These are phyloP conservation scores for Cossypha niveicapilla DNA, from an alignment of 2,797 vertebrate species.

Conservation along the genomic window DNA sequence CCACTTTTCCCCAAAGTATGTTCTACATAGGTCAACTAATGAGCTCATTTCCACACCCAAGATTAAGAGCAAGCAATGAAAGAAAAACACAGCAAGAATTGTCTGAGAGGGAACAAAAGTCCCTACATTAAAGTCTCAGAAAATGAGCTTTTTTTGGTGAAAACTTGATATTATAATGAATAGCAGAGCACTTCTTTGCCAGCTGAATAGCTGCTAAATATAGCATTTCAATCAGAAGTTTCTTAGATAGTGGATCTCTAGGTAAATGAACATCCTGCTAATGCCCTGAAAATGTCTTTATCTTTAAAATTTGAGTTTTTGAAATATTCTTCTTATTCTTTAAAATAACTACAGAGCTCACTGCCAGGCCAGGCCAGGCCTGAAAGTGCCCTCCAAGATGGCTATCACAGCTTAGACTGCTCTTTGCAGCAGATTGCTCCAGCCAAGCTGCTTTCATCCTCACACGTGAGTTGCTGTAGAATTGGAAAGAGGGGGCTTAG, in stretches of 20 bases:
- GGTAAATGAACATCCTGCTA: not conserved
- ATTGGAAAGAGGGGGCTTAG: not conserved
- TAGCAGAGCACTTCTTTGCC: not conserved
- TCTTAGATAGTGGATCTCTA: not conserved
- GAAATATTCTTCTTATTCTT: not conserved
- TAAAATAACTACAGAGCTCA: not conserved
- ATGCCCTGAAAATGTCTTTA: not conserved
- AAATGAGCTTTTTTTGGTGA: not conserved
- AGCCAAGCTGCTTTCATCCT: not conserved
- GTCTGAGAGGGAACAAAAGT: not conserved
- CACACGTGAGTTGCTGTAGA: not conserved
- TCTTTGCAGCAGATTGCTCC: not conserved
- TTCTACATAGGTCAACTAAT: not conserved
- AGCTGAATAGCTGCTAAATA: constrained; percentile 22
- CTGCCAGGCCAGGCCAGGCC: not conserved
- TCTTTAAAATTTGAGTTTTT: not conserved
- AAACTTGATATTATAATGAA: not conserved
- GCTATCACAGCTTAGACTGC: not conserved
- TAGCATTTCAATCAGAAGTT: not conserved
- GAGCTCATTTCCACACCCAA: not conserved
- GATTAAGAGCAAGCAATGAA: not conserved
- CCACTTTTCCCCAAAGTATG: not conserved
- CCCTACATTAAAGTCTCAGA: not conserved
- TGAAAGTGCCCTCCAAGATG: not conserved
- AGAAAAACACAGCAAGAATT: not conserved